Conservation (phyloP, 2,113 vertebrate genomes). For the Lathamus discolor region DNA sequence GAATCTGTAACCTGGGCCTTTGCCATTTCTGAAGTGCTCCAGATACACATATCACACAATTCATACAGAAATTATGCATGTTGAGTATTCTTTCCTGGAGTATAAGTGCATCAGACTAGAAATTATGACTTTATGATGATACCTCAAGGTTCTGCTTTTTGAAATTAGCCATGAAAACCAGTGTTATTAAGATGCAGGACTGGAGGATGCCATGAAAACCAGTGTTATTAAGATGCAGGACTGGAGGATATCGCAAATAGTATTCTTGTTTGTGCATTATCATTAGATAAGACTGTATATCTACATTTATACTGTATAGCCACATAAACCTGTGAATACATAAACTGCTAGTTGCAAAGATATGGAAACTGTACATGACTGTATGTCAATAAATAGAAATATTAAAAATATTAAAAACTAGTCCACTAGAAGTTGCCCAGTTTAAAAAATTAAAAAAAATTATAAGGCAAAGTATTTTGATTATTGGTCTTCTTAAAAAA, state of each 20-base stretch:
- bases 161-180: slow-evolving; percentile 36
- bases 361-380: neutral
- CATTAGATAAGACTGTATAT: neutral
- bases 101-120: slow-evolving; percentile 63
- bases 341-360: neutral
- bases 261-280: neutral
- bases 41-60: slow-evolving; percentile 38
- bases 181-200: slow-evolving; percentile 37
- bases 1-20: slow-evolving; percentile 53
- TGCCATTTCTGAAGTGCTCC: slow-evolving; percentile 46
- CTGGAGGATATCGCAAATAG: neutral
- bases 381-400: neutral
- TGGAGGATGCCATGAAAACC: neutral
- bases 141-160: slow-evolving; percentile 49
- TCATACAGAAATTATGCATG: slow-evolving; percentile 58
- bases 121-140: slow-evolving; percentile 70
- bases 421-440: neutral
- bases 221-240: slow-evolving; percentile 40
- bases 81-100: slow-evolving; percentile 30
- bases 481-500: neutral
- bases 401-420: neutral
- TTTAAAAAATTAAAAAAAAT: neutral
- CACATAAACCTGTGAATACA: neutral
- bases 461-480: neutral
- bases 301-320: neutral